Percentiles rank a stretch among this genome's conserved stretches.
Conservation (phyloP, 2,888 invertebrate genomes). For the Neelides folsomi region DNA sequence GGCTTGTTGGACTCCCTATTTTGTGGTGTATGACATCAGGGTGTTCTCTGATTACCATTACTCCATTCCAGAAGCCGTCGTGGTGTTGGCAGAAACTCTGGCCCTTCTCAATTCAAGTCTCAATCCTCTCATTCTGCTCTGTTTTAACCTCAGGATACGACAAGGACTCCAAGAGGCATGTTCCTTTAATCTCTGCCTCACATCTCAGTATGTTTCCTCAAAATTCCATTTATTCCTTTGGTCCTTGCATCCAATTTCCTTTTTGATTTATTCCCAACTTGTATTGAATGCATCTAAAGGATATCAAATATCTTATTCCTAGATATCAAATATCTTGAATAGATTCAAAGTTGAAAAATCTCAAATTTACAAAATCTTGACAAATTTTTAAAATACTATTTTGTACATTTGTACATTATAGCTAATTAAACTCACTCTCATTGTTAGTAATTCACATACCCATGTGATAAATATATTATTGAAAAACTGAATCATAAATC, state of each 20-base stretch:
- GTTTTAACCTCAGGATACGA: conserved; percentile 36
- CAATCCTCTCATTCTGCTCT: conserved; percentile 40
- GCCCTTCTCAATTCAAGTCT: conserved; percentile 37
- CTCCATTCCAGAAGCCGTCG: conserved; percentile 35
- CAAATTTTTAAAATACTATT: no score
- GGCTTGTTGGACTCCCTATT: conserved; percentile 41
- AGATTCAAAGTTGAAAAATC: no score
- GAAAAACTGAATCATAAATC: no score
- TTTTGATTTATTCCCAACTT: neutral
- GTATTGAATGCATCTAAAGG: no score
- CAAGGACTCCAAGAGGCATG: conserved; percentile 32
- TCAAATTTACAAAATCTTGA: no score
- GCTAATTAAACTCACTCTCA: no score
- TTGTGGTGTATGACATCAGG: conserved; percentile 38
- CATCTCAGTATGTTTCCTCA: conserved; percentile 18
- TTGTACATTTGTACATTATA: no score
- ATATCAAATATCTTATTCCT: no score
- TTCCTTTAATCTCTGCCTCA: conserved; percentile 20
- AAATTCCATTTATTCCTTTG: neutral
- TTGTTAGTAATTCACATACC: no score
- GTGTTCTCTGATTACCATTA: conserved; percentile 38
- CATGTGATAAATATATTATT: no score
- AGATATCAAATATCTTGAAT: no score
- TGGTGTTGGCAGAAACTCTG: conserved; percentile 37
- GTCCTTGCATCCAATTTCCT: neutral